Base-by-base conservation (phyloP, 2,888 invertebrate species). In the Nematopogon swammerdamellus region DNA sequence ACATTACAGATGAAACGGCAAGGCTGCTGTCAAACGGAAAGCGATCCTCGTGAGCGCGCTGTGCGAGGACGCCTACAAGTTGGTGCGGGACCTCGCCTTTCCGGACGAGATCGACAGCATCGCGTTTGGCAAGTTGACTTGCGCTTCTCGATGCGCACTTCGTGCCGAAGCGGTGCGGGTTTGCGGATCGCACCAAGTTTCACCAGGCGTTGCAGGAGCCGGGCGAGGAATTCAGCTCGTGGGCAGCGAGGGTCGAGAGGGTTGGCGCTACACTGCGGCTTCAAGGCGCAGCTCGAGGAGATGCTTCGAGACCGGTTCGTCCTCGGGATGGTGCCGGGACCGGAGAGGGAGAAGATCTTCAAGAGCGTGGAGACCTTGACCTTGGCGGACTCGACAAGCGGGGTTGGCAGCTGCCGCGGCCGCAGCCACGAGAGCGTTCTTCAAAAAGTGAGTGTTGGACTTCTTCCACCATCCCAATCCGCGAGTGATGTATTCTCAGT, bases 181-280 rank as follows among this genome's bases (percentile, higher is more conserved):
- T 52, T 46, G 50, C 53, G 2, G 55, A 52, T 43, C 48, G 18
- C 11, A n/a, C 11, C n/a, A 17, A 3, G 10, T 60, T 62, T 49
- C 59, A 60, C 36, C 49, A 57, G 1, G 58, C 59, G 1, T 42
- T 45, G 8, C 60, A 60, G 47, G 51, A 50, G 18, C 18, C 47
- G 5, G 53, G 51, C 10, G 60, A 62, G 42, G 50, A 18, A 11
- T 45, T 45, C 17, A 45, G 11, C 14, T 30, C 29, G 11, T 49
- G 45, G 45, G 49, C 49, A 2, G 49, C 49, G 29, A 29, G 49
- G n/a, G 49, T 45, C 36, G 11, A 51, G 58, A 2, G 57, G 55
- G 2, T 52, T 60, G 2, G 52, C 56, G 5, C 49, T 53, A 3
- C 47, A 56, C 10, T 59, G 57, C 44, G 48, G 47, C 0, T 59